Conservation (phyloP, 2,888 invertebrate species). For the Epinotia brunnichana region DNA sequence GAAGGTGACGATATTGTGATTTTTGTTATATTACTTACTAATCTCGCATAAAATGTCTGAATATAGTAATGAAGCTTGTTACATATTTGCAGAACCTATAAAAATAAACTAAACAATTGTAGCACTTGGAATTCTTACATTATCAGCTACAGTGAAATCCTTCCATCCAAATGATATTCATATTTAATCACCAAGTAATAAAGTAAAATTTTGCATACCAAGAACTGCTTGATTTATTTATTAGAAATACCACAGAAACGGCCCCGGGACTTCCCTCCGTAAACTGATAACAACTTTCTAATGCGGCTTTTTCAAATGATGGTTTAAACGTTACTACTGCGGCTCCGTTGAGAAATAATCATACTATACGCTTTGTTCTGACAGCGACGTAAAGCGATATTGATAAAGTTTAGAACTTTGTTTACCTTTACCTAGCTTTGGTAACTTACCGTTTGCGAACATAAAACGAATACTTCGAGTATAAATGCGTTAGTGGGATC, state of each 20-base stretch:
- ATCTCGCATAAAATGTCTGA: neutral
- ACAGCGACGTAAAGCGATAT: conserved; percentile 51
- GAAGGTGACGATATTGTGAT: neutral
- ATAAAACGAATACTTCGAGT: conserved; percentile 48
- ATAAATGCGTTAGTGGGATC: conserved; percentile 59
- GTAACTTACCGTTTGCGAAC: conserved; percentile 16
- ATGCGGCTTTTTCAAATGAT: neutral
- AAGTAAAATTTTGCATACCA: conserved; percentile 8
- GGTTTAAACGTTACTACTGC: neutral
- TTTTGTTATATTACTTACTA: neutral
- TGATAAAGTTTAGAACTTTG: conserved; percentile 46
- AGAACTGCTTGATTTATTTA: neutral
- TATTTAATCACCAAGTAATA: neutral
- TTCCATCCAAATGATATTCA: neutral
- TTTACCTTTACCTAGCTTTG: conserved; percentile 32
- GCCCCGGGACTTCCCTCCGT: conserved; percentile 32
- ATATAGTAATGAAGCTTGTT: too few species aligned
- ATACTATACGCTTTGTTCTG: conserved; percentile 2
- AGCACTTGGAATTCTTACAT: neutral
- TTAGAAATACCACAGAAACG: neutral
- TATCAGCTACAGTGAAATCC: neutral
- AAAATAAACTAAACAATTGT: neutral
- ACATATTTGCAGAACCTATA: neutral
- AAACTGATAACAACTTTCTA: neutral
- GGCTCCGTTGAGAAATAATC: neutral